phyloP scores from a whole-genome alignment of 2,888 invertebrate genomes.

The Phortica okadai region DNA sequence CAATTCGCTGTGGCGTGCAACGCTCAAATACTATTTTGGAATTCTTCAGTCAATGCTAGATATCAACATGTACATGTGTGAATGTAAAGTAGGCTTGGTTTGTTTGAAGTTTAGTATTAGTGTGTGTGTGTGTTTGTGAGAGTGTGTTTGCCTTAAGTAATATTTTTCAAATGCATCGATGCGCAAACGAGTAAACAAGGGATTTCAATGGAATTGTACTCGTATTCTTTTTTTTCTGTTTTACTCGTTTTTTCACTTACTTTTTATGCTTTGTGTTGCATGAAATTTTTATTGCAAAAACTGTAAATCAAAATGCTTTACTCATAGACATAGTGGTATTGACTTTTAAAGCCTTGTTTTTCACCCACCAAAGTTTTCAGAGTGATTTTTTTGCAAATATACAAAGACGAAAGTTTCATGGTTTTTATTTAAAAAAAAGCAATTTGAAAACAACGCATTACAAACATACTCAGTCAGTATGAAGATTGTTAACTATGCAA shows the following conservation, averaged over 20 bases:
- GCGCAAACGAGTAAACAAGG: background rate
- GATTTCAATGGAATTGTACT: background rate
- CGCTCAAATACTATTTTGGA: slow-evolving; percentile 26
- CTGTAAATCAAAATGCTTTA: too few relatives aligned
- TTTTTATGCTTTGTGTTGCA: too few relatives aligned
- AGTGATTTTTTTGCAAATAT: too few relatives aligned
- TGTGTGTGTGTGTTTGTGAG: slow-evolving; percentile 43
- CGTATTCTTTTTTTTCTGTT: background rate
- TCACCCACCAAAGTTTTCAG: background rate
- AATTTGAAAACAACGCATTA: background rate
- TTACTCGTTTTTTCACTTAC: background rate
- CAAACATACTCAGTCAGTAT: background rate
- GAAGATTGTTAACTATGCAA: slow-evolving; percentile 64
- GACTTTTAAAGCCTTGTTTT: background rate
- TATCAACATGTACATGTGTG: background rate
- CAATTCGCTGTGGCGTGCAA: slow-evolving; percentile 62
- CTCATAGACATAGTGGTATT: too few relatives aligned
- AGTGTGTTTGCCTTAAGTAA: slow-evolving; percentile 51
- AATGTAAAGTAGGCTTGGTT: background rate
- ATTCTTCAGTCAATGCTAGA: slow-evolving; percentile 39
- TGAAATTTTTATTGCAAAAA: background rate
- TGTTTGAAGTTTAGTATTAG: background rate
- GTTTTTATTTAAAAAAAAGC: background rate
- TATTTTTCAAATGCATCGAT: slow-evolving; percentile 7
- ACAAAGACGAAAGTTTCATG: background rate